A percentile compares a stretch with the other conserved stretches of the same genome.
phyloP scores from a whole-genome alignment of 2,113 vertebrate species.

The Megaceryle torquata region DNA sequence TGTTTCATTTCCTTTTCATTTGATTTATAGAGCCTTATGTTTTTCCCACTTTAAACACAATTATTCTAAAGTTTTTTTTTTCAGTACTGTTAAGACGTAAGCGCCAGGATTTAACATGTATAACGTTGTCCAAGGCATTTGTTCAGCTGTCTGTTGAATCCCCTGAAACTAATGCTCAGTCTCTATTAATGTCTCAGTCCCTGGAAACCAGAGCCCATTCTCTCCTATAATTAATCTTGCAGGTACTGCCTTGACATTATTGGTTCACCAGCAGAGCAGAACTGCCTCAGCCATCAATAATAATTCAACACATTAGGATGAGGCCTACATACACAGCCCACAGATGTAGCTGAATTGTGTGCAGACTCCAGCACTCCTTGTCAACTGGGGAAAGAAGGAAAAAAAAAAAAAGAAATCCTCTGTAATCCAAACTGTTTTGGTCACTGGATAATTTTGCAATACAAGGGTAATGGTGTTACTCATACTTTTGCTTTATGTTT shows the following conservation, averaged over 20 bases:
- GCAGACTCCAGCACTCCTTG: conserved; percentile 35
- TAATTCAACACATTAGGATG: conserved; percentile 79
- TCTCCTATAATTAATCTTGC: conserved; percentile 84
- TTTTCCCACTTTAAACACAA: conserved; percentile 38
- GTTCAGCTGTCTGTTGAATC: conserved; percentile 77
- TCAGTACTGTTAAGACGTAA: conserved; percentile 23
- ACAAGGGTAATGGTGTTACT: conserved; percentile 63
- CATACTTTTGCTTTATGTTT: conserved; percentile 68
- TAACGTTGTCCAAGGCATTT: conserved; percentile 72
- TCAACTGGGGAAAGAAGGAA: not conserved
- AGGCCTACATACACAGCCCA: conserved; percentile 58
- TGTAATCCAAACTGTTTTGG: conserved; percentile 65
- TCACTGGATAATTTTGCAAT: conserved; percentile 67
- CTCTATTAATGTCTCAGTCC: conserved; percentile 80
- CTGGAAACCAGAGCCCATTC: conserved; percentile 75
- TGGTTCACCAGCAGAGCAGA: conserved; percentile 86
- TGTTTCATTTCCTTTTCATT: not conserved
- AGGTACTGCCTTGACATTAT: conserved; percentile 84
- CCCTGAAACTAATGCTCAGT: conserved; percentile 79
- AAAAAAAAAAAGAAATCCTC: not conserved
- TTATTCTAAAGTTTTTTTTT: conserved; percentile 52
- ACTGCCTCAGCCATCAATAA: conserved; percentile 83
- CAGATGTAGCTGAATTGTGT: conserved; percentile 55
- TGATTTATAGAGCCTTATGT: not conserved
- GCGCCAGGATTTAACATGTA: conserved; percentile 64